These are phyloP conservation scores for Cephalopterus ornatus DNA, from an alignment of 2,113 vertebrate species.

Conservation along the genomic window DNA sequence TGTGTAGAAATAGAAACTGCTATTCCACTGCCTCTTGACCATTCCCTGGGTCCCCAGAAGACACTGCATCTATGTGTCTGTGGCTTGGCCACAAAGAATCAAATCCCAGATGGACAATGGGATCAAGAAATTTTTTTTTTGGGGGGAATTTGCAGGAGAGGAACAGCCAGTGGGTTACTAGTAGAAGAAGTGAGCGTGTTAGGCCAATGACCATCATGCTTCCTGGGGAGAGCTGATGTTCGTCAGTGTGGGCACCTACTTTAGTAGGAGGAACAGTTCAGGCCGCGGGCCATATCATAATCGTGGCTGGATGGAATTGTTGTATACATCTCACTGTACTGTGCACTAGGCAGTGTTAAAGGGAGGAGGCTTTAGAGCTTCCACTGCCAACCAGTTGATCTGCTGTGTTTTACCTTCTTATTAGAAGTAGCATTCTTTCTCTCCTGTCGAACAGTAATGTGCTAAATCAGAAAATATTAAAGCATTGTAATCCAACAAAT, in stretches of 20 bases:
- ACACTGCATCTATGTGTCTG: background rate
- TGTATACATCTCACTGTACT: background rate
- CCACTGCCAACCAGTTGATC: background rate
- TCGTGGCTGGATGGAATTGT: background rate
- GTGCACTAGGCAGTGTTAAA: background rate
- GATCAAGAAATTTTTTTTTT: background rate
- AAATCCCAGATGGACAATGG: background rate
- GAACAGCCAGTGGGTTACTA: background rate
- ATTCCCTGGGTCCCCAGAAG: background rate
- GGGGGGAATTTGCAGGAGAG: background rate
- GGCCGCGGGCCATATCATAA: background rate
- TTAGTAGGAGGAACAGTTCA: background rate
- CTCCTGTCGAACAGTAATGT: background rate
- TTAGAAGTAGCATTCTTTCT: background rate
- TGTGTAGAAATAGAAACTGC: background rate
- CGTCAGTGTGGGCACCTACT: background rate
- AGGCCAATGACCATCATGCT: background rate
- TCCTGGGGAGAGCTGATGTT: background rate
- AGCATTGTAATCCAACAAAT: background rate
- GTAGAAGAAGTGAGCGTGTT: background rate
- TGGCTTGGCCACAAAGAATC: background rate
- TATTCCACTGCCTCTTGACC: background rate
- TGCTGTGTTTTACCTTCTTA: background rate
- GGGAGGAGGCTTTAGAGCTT: background rate
- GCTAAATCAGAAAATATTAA: background rate